Evolutionary conservation across 2,113 vertebrate species (phyloP).

Genomic region (Embiotoca jacksoni): DNA sequence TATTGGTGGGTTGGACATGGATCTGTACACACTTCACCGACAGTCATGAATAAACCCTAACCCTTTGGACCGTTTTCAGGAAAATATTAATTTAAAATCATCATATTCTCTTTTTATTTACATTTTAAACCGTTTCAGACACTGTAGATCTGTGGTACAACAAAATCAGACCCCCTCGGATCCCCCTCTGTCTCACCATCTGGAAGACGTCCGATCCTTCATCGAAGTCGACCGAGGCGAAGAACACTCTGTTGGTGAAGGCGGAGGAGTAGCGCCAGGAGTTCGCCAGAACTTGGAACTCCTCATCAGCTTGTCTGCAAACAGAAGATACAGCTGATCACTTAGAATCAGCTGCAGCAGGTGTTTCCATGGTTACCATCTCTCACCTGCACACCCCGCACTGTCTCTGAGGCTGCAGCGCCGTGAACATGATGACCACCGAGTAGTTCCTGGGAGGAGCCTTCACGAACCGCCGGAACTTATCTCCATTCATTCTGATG

Average conservation of each 20-base stretch:
- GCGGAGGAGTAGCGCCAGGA: slow-evolving; percentile 97
- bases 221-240: slow-evolving; percentile 96
- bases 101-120: too few species aligned
- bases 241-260: slow-evolving; percentile 97
- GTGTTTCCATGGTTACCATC: too few species aligned
- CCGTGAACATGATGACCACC: slow-evolving; percentile 97
- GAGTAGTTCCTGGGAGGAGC: slow-evolving; percentile 97
- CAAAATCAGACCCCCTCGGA: too few species aligned
- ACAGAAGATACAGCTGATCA: not conserved
- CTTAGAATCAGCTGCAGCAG: not conserved
- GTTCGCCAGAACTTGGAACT: slow-evolving; percentile 96
- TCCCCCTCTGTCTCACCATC: slow-evolving; percentile 86
- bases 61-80: too few species aligned
- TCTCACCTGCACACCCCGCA: slow-evolving; percentile 96
- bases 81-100: too few species aligned
- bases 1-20: too few species aligned
- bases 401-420: slow-evolving; percentile 95
- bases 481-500: slow-evolving; percentile 96
- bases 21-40: too few species aligned
- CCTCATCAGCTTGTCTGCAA: slow-evolving; percentile 95
- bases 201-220: slow-evolving; percentile 98
- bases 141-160: too few species aligned
- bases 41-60: too few species aligned
- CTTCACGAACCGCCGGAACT: slow-evolving; percentile 95
- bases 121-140: too few species aligned